Evolutionary conservation across 2,797 vertebrate genomes (phyloP), one percentile per base, ranked within the genome.

Genomic region (Eleutherodactylus coqui): DNA sequence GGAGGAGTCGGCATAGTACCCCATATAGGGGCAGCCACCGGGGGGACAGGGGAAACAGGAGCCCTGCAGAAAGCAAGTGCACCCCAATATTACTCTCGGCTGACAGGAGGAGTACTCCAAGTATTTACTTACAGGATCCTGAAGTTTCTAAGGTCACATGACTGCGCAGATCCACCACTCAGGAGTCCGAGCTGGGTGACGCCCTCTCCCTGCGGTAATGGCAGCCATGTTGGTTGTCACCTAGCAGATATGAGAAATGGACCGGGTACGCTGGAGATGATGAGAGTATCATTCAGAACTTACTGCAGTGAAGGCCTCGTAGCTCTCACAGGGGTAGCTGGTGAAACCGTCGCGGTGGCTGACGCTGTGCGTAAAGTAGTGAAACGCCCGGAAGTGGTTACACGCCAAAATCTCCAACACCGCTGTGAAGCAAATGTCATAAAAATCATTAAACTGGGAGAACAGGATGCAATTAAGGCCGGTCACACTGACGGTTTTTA

Each of bases 281-380:
- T 27, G 10, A 29, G 27, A 13, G 11, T 27, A 29, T 16, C 3
- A 14, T 1, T 16, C 29, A 41, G 36, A 4, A 53, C 29, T 11
- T 17, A 76, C 75, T 5, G 17, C 11, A 2, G 45, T 34, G 19
- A 76, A 76, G 27, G 19, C 29, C 47, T 53, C 32, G 32, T 76
- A 76, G 49, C 17, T 34, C 32, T 19, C 29, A 5, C 75, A 76
- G 32, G 75, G 75, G 47, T 53, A 76, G 14, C 29, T 6, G 17
- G 9, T 4, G 75, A 76, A 53, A 8, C 17, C 45, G 17, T 41
- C 27, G 5, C 29, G 32, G 29, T 36, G 47, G 2, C 75, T 34
- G 75, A 76, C 32, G 32, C 75, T 76, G 47, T 76, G 10, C 29
- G 75, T 76, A 2, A 51, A 76, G 75, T 53, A 76, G 29, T 36